A percentile compares a stretch with the other conserved stretches of the same genome.
These are phyloP conservation scores for Lissocephala sabroskyi DNA, from an alignment of 2,888 invertebrate genomes.

Conservation along the genomic window DNA sequence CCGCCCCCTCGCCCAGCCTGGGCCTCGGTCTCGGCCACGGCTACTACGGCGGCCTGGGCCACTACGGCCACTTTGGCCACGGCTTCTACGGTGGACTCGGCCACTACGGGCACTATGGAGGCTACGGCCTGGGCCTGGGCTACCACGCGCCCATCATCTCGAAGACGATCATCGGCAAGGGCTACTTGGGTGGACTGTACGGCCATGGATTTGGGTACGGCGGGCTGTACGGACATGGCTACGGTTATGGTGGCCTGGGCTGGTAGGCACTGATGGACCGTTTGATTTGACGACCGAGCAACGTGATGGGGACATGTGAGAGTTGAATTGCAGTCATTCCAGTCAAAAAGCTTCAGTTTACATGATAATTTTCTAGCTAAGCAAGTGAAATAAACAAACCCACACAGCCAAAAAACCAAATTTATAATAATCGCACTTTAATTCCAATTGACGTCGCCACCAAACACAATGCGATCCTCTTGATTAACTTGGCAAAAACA, in stretches of 20 bases:
- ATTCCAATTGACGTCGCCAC: neutral
- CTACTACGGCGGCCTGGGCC: slow-evolving; percentile 28
- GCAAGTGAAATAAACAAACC: neutral
- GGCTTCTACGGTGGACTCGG: slow-evolving; percentile 14
- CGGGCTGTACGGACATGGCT: slow-evolving; percentile 37
- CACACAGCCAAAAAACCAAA: neutral
- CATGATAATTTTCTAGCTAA: neutral
- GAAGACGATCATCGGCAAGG: slow-evolving; percentile 55
- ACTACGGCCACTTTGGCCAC: slow-evolving; percentile 12
- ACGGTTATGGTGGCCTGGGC: slow-evolving; percentile 69
- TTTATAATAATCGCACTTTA: neutral
- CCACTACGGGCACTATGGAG: slow-evolving; percentile 31
- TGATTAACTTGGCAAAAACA: neutral
- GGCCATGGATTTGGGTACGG: slow-evolving; percentile 39
- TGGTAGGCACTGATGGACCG: slow-evolving; percentile 34
- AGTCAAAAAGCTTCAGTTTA: slow-evolving; percentile 1
- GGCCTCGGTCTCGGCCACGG: slow-evolving; percentile 35
- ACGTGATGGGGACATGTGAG: slow-evolving; percentile 27
- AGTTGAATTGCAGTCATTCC: slow-evolving; percentile 22
- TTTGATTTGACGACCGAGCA: no score
- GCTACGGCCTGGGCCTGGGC: slow-evolving; percentile 39
- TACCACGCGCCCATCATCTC: slow-evolving; percentile 52
- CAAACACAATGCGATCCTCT: neutral
- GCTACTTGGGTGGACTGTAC: slow-evolving; percentile 54
- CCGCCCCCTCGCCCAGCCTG: slow-evolving; percentile 26